phyloP scores from a whole-genome alignment of 1,140 invertebrate species.

The Drosophila nikananu region DNA sequence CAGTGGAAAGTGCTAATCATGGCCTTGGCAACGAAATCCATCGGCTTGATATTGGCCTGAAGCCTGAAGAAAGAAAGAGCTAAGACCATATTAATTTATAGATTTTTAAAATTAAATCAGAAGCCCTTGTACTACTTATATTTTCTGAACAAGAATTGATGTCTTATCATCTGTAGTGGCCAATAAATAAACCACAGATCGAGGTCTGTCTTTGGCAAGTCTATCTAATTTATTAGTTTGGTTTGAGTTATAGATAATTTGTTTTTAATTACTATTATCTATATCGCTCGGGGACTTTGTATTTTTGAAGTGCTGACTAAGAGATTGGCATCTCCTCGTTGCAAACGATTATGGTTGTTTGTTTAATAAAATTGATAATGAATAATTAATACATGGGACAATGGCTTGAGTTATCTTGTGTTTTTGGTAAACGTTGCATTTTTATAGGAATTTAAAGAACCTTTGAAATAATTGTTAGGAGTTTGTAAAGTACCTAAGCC shows the following conservation, averaged over 20 bases:
- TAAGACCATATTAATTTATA: neutral
- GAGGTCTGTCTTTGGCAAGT: neutral
- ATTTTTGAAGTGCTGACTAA: slow-evolving; percentile 8
- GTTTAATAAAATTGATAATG: neutral
- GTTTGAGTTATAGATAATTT: slow-evolving; percentile 1
- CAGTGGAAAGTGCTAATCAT: slow-evolving; percentile 2
- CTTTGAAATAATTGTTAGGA: too few species aligned
- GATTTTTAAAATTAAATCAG: neutral
- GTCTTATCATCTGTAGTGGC: neutral
- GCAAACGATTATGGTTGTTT: slow-evolving; percentile 7
- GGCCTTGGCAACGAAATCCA: slow-evolving; percentile 29
- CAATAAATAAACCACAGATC: neutral
- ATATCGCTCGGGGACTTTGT: neutral
- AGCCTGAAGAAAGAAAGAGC: neutral
- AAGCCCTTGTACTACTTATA: neutral
- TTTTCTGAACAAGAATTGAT: neutral
- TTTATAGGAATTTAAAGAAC: neutral
- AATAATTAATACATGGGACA: neutral
- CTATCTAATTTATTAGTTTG: slow-evolving; percentile 4
- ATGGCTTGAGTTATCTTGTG: neutral
- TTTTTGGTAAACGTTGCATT: too few species aligned
- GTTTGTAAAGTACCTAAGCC: neutral
- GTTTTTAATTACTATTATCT: slow-evolving; percentile 3
- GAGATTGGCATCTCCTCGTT: neutral
- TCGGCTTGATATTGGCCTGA: neutral